Base-by-base conservation (phyloP, 2,888 invertebrate genomes). In the Drosophila buzzatii region DNA sequence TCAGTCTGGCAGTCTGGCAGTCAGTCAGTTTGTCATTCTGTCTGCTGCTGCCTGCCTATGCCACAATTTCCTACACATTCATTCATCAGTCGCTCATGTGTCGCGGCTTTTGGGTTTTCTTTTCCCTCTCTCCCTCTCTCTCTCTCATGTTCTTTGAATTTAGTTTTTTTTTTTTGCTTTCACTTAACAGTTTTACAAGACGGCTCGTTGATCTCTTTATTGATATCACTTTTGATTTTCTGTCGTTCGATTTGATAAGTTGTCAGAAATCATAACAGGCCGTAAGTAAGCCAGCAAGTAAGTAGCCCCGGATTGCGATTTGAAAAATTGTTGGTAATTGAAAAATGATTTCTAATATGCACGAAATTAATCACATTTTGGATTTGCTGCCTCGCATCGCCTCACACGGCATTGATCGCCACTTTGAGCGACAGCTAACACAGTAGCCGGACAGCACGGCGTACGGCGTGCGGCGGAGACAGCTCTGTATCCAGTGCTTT, bases 291-390 rank as follows among this genome's bases (percentile, higher is more conserved):
- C 82, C 80, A 65, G 70, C 67, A 74, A 76, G 66, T 76, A 76
- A 79, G 79, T 70, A 70, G 80, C 77, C 70, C 76, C 70, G 76
- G 63, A 66, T 64, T 62, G 70, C 78, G 61, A 73, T 69, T 63
- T 76, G 51, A 62, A 62, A 57, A 53, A 57, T 52, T 70, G 73
- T 86, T 75, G 84, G 82, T 88, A 90, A 90, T 89, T 89, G 90
- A 90, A 90, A 90, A 89, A 89, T 90, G 86, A 89, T 89, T 86
- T 90, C 87, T 86, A 90, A 89, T 89, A 85, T 86, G 78, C 89
- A 89, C 80, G 81, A 90, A 90, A 89, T 89, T 89, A 90, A 90
- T 89, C 88, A 89, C 90, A 82, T 89, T 85, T 85, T 83, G 85
- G 88, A 85, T 87, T 85, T 81, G 65, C 65, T 70, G 51, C 61